Evolutionary conservation across 2,888 invertebrate genomes (phyloP), one percentile per base, ranked within the genome.

Genomic region (Panzeria rudis): DNA sequence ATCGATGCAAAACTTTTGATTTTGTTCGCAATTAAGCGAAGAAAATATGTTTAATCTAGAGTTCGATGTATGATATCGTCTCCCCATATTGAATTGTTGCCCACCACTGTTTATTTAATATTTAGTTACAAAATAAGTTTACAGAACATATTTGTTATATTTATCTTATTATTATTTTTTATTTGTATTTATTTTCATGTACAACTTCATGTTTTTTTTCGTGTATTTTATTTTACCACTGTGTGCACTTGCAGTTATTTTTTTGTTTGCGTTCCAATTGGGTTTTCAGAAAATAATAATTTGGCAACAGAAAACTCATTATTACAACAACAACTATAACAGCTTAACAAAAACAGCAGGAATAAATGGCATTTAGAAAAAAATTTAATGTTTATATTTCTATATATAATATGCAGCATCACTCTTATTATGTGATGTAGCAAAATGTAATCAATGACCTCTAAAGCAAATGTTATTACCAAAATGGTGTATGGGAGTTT

Each of bases 221-320:
- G n/a, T 54, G 32, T 56, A 20, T 7, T 44, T 23, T 20, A 62
- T 62, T 71, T 41, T 17, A 8, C 32, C 32, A 62, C 71, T 59
- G 64, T 66, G 56, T 76, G 56, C 62, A 71, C 29, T 71, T 76
- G 62, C 76, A 76, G 54, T 47, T 62, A 61, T 66, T 64, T 54
- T 38, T 47, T 72, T 71, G 15, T 68, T 47, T 20, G 11, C 13
- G 38, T 35, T 35, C 7, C 13, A 15, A 20, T 61, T 25, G 62
- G 25, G 9, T 54, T 54, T 71, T 72, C 38, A 20, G 3, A 59
- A 80, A 56, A 62, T 75, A 76, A 82, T 82, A 76, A 76, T 82
- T 82, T 82, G 82, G 82, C 82, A 82, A 64, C 71, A 56, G 75
- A 82, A 82, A 71, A 47, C 13, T 41, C 71, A 64, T 82, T 82